Evolutionary conservation across 2,888 invertebrate genomes (phyloP).

Genomic region (Laothoe populi): DNA sequence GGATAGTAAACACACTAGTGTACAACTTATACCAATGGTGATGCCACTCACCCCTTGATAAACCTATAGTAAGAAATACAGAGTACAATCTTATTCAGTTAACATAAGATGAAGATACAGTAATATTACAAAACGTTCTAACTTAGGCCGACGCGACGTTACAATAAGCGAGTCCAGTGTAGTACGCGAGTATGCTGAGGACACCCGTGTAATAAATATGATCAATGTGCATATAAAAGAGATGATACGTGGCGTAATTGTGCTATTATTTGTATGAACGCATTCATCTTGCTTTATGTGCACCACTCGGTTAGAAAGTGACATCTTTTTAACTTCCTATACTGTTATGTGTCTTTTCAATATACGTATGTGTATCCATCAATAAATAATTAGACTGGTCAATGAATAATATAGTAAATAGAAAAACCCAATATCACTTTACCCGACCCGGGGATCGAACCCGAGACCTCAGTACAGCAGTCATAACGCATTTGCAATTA

Average conservation of each 20-base stretch:
- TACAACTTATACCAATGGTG: no score
- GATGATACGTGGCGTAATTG: constrained; percentile 22
- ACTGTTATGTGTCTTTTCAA: background rate
- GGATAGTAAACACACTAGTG: no score
- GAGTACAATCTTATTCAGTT: background rate
- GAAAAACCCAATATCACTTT: no score
- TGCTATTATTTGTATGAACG: constrained; percentile 27
- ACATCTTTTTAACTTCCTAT: constrained; percentile 30
- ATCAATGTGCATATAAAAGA: constrained; percentile 22
- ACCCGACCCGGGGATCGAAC: no score
- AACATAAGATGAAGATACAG: background rate
- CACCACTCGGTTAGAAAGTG: constrained; percentile 28
- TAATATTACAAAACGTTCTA: background rate
- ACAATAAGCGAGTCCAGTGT: constrained; percentile 1
- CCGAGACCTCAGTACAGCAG: no score
- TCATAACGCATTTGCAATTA: no score
- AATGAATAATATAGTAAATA: background rate
- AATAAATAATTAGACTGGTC: background rate
- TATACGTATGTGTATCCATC: background rate
- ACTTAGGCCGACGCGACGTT: background rate
- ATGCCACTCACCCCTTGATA: no score
- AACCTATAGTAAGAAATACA: no score
- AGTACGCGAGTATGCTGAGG: background rate
- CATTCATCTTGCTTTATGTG: constrained; percentile 28
- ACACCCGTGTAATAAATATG: constrained; percentile 22